phyloP scores from a whole-genome alignment of 92 coral and sea anemone genomes.

The Zoanthus sociatus region DNA sequence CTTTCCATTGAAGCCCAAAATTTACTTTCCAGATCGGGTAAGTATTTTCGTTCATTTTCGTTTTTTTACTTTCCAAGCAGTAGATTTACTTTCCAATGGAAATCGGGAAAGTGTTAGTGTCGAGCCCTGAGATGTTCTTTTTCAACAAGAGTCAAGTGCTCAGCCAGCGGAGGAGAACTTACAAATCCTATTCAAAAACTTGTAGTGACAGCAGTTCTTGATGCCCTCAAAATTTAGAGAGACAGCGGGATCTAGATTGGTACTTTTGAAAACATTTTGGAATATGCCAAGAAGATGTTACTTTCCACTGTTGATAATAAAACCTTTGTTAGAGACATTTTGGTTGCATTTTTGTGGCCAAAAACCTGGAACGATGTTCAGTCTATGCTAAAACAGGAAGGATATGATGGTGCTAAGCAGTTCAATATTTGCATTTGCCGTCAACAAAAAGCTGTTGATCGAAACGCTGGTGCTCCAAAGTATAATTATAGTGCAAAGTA shows the following conservation, averaged over 20 bases:
- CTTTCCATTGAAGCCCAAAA: constrained; percentile 43
- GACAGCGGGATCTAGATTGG: not conserved
- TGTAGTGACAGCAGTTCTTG: not conserved
- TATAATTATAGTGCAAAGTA: too few species aligned
- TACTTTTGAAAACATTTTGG: not conserved
- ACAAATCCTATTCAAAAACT: not conserved
- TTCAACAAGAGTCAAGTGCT: not conserved
- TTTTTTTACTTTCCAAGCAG: constrained; percentile 43
- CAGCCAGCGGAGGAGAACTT: too few species aligned
- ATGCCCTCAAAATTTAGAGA: not conserved
- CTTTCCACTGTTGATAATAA: not conserved
- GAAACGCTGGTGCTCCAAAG: too few species aligned
- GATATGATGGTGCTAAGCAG: not conserved
- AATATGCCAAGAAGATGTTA: not conserved
- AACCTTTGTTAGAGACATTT: not conserved
- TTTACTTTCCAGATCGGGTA: constrained; percentile 50
- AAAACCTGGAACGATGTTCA: not conserved
- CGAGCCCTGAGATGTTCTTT: not conserved
- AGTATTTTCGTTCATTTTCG: constrained; percentile 51
- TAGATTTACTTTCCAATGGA: constrained; percentile 35
- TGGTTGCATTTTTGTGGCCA: not conserved
- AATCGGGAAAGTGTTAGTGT: not conserved
- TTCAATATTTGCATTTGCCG: not conserved
- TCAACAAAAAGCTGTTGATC: not conserved
- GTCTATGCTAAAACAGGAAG: not conserved